These are phyloP conservation scores for Noctua comes DNA, from an alignment of 2,888 invertebrate genomes.

Conservation along the genomic window DNA sequence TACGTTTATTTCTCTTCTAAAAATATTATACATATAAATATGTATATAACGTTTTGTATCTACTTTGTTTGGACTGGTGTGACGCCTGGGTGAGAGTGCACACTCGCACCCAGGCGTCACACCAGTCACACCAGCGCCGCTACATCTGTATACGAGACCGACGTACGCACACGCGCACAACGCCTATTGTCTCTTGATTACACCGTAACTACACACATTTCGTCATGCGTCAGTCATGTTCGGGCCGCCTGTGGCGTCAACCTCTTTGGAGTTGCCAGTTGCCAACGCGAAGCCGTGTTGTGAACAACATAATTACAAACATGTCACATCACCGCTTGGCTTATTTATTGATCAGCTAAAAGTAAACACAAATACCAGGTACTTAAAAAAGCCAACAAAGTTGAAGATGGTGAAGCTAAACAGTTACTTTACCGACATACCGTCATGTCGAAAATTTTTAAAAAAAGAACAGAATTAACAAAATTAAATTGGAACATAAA, in stretches of 20 bases:
- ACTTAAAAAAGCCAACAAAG: no score
- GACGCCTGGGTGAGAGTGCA: constrained; percentile 85
- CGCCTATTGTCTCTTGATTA: constrained; percentile 84
- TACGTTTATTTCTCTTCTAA: neutral
- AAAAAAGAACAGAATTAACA: no score
- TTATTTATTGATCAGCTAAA: no score
- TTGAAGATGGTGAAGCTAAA: no score
- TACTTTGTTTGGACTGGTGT: constrained; percentile 89
- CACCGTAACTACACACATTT: constrained; percentile 67
- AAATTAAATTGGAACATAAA: no score
- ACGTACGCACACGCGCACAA: constrained; percentile 78
- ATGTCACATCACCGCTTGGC: constrained; percentile 29
- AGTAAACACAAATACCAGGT: no score
- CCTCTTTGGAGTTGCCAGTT: constrained; percentile 82
- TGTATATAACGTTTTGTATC: constrained; percentile 63
- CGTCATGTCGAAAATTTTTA: no score
- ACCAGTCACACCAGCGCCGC: no score
- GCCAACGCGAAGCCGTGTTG: constrained; percentile 82
- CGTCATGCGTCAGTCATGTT: constrained; percentile 89
- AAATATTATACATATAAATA: neutral
- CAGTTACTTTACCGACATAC: no score
- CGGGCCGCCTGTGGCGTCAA: constrained; percentile 84
- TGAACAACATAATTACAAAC: constrained; percentile 89
- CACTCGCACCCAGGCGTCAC: no score
- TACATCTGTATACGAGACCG: constrained; percentile 74